A percentile compares a stretch with the other conserved stretches of the same genome.
These are phyloP conservation scores for Cheilinus undulatus DNA, from an alignment of 2,113 vertebrate genomes.

Conservation along the genomic window DNA sequence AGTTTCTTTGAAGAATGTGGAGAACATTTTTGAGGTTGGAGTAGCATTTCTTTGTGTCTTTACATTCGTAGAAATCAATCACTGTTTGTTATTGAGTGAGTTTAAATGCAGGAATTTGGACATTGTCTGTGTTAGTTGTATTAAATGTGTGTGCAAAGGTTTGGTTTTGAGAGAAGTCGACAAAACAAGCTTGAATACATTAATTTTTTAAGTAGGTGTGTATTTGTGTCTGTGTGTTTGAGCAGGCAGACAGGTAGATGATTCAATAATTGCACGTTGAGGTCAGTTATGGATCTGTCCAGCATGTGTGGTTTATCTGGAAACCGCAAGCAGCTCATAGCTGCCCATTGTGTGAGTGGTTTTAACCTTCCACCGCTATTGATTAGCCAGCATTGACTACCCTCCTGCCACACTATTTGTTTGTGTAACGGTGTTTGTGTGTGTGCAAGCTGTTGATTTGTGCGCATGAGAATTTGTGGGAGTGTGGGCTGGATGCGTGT, in stretches of 20 bases:
- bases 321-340: conserved; percentile 76
- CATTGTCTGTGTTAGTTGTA: too few relatives aligned
- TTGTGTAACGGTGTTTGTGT: conserved; percentile 44
- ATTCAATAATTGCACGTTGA: conserved; percentile 76
- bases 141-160: not conserved
- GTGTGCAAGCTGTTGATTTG: conserved; percentile 6
- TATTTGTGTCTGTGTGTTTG: conserved; percentile 19
- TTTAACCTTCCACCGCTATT: conserved; percentile 84
- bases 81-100: not conserved
- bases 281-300: conserved; percentile 75
- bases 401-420: conserved; percentile 43
- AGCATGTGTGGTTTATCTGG: conserved; percentile 67
- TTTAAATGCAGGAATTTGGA: too few relatives aligned
- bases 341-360: conserved; percentile 77
- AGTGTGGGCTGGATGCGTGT: conserved; percentile 28
- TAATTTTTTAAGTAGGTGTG: not conserved
- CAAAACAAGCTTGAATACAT: not conserved
- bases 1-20: conserved; percentile 1
- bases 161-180: not conserved
- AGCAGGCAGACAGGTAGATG: conserved; percentile 60
- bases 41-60: conserved; percentile 2
- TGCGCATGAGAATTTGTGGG: conserved; percentile 33
- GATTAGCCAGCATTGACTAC: conserved; percentile 78
- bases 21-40: conserved; percentile 4
- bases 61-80: not conserved